Evolutionary conservation across 2,797 vertebrate genomes (phyloP).

Genomic region (Masticophis lateralis): DNA sequence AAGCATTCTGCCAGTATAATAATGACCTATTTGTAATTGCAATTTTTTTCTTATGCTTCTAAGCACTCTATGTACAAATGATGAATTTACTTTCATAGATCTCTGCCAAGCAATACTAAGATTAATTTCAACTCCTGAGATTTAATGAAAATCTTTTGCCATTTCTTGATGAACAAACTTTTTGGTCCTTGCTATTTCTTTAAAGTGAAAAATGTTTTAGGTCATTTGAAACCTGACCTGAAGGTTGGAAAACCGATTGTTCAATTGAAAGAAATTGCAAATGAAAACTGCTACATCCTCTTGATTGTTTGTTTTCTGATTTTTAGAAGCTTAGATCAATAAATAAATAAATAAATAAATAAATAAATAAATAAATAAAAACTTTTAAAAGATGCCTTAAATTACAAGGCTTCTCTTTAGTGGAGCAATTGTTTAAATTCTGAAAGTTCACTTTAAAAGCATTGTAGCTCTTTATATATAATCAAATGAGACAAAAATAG

Average conservation of each 20-base stretch:
- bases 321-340: neutral
- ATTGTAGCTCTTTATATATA: neutral
- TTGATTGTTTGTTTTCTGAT: neutral
- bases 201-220: neutral
- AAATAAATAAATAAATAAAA: neutral
- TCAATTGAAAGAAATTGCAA: neutral
- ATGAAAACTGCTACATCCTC: neutral
- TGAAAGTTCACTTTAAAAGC: neutral
- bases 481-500: neutral
- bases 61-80: neutral
- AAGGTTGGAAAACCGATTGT: neutral
- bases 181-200: neutral
- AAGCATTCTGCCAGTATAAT: neutral
- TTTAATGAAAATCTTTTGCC: neutral
- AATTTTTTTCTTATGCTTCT: neutral
- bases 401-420: neutral
- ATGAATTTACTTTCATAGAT: neutral
- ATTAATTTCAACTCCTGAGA: neutral
- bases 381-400: neutral
- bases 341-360: neutral
- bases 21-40: neutral
- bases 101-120: neutral
- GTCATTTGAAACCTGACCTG: neutral
- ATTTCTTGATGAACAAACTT: slow-evolving; percentile 24
- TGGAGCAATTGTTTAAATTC: neutral